Conservation (phyloP, 2,797 vertebrate genomes). For the Moxostoma hubbsi region DNA sequence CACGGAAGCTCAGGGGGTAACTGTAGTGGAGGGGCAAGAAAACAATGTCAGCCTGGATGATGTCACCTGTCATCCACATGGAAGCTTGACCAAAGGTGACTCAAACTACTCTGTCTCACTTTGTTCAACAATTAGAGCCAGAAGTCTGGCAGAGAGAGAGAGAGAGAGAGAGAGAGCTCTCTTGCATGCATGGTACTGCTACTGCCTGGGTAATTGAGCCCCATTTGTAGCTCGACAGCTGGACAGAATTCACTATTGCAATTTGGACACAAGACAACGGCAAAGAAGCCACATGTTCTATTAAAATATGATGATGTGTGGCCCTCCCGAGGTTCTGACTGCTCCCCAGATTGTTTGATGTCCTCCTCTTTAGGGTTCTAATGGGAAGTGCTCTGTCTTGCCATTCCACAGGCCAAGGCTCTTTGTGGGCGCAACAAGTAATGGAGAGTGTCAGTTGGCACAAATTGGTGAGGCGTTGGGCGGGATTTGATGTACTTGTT, state of each 20-base stretch:
- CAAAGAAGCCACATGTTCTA: conserved; percentile 74
- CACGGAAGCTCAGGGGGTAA: conserved; percentile 16
- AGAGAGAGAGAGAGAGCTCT: neutral
- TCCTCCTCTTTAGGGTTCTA: conserved; percentile 77
- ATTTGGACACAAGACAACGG: conserved; percentile 71
- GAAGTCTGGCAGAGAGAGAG: conserved; percentile 44
- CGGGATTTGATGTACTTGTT: conserved; percentile 67
- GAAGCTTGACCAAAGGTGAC: conserved; percentile 54
- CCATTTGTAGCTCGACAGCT: conserved; percentile 76
- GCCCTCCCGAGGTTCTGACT: conserved; percentile 57
- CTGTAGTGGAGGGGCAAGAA: neutral
- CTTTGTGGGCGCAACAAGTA: conserved; percentile 48
- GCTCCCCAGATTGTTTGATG: conserved; percentile 68
- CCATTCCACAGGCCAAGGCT: conserved; percentile 54
- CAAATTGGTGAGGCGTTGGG: conserved; percentile 66
- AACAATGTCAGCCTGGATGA: conserved; percentile 54
- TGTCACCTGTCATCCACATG: conserved; percentile 54
- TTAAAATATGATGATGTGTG: conserved; percentile 79
- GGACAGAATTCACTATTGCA: conserved; percentile 77
- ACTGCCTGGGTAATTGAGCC: conserved; percentile 67
- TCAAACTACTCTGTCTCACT: conserved; percentile 55
- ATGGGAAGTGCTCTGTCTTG: conserved; percentile 68
- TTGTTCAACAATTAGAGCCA: conserved; percentile 64
- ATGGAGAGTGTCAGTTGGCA: conserved; percentile 66
- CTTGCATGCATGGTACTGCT: conserved; percentile 9